phyloP scores from a whole-genome alignment of 2,797 vertebrate genomes.

The Crocidura indochinensis region DNA sequence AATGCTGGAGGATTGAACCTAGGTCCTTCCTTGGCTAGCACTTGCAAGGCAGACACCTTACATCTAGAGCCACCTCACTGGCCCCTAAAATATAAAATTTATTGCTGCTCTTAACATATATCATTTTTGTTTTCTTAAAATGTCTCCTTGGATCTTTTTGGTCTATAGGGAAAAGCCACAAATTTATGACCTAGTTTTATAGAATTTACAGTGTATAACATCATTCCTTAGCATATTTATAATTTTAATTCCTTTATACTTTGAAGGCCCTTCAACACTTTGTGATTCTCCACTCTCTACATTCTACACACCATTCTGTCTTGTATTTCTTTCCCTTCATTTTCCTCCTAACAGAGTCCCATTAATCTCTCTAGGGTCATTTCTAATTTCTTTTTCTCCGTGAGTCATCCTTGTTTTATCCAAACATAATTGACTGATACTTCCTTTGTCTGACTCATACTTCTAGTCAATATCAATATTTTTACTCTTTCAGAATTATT shows the following conservation, averaged over 20 bases:
- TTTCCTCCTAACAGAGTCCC: neutral
- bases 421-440: neutral
- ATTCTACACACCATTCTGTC: neutral
- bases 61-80: too few species aligned
- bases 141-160: neutral
- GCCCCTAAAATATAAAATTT: neutral
- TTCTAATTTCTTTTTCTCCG: neutral
- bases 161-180: neutral
- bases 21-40: too few species aligned
- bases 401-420: constrained; percentile 21
- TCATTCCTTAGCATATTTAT: neutral
- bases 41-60: too few species aligned
- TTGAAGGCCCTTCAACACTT: neutral
- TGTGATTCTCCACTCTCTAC: neutral
- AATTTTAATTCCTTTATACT: neutral
- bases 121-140: neutral
- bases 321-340: neutral
- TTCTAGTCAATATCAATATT: neutral
- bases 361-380: neutral
- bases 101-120: neutral
- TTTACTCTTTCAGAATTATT: neutral
- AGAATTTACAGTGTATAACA: neutral
- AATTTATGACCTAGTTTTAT: neutral
- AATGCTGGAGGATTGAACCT: too few species aligned
- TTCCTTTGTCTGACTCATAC: neutral